A percentile compares a stretch with the other conserved stretches of the same genome.
phyloP scores from a whole-genome alignment of 1,140 invertebrate species.

The Copidosoma floridanum region DNA sequence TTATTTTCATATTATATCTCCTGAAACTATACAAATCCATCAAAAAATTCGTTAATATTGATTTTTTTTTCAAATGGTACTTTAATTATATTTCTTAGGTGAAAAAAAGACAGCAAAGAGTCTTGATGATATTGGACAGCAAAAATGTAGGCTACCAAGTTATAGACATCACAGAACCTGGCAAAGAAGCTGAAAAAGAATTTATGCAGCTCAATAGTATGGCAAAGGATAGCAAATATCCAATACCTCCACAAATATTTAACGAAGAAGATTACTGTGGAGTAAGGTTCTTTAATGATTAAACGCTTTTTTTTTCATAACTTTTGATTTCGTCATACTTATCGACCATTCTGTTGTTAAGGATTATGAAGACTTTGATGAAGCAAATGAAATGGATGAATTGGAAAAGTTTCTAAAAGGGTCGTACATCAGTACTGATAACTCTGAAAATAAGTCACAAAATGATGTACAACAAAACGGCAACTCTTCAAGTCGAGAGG shows the following conservation, averaged over 20 bases:
- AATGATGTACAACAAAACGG: conserved; percentile 52
- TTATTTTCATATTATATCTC: no score
- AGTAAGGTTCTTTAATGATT: no score
- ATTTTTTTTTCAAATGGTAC: conserved; percentile 19
- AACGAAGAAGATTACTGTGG: conserved; percentile 91
- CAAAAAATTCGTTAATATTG: conserved; percentile 31
- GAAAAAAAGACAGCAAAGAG: conserved; percentile 89
- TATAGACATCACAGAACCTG: conserved; percentile 91
- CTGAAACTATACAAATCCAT: not conserved
- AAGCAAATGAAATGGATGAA: conserved; percentile 87
- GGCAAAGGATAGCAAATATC: conserved; percentile 70
- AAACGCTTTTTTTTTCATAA: conserved; percentile 10
- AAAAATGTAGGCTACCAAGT: conserved; percentile 83
- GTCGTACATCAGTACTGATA: conserved; percentile 56
- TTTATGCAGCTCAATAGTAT: conserved; percentile 90
- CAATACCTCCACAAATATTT: conserved; percentile 91
- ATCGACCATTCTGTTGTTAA: conserved; percentile 49
- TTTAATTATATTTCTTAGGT: conserved; percentile 66
- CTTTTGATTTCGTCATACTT: no score
- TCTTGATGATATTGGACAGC: conserved; percentile 87
- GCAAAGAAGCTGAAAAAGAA: conserved; percentile 82
- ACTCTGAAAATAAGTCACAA: conserved; percentile 51
- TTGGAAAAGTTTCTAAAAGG: conserved; percentile 82
- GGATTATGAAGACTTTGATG: conserved; percentile 92
- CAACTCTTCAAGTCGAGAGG: conserved; percentile 57